Conservation (phyloP, 1,140 invertebrate genomes). For the Vollenhovia emeryi region DNA sequence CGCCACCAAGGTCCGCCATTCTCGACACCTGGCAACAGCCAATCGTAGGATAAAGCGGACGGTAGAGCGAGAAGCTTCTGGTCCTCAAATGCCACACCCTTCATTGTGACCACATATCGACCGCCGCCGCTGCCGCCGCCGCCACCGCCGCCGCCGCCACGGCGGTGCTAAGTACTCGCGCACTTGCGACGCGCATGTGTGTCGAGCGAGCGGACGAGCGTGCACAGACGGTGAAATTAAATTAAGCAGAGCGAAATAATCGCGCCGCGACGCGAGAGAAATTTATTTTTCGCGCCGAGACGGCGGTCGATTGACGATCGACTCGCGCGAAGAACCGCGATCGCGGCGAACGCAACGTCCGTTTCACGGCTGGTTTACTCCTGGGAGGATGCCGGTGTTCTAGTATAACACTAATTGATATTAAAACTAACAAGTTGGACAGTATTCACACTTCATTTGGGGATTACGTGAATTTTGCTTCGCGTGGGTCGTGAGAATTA, state of each 20-base stretch:
- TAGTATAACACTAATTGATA: slow-evolving; percentile 1
- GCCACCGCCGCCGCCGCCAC: slow-evolving; percentile 9
- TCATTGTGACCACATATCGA: slow-evolving; percentile 82
- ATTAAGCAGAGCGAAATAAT: slow-evolving; percentile 37
- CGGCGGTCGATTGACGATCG: background rate
- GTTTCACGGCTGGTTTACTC: background rate
- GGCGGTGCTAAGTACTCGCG: slow-evolving; percentile 56
- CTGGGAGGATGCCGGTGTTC: background rate
- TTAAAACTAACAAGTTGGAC: background rate
- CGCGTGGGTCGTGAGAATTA: background rate
- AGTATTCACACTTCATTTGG: background rate
- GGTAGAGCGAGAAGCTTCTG: slow-evolving; percentile 74
- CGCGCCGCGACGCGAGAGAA: background rate
- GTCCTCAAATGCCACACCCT: slow-evolving; percentile 84
- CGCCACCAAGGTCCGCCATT: slow-evolving; percentile 77
- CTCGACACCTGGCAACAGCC: slow-evolving; percentile 80
- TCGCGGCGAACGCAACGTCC: background rate
- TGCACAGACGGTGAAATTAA: slow-evolving; percentile 3
- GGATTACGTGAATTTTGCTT: background rate
- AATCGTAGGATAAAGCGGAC: slow-evolving; percentile 79
- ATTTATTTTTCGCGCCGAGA: slow-evolving; percentile 21
- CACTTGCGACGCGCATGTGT: slow-evolving; percentile 51
- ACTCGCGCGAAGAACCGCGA: background rate
- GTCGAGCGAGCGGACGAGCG: background rate
- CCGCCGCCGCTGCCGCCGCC: slow-evolving; percentile 63